Conservation (phyloP, 2,113 vertebrate species). For the Artemisiospiza belli region DNA sequence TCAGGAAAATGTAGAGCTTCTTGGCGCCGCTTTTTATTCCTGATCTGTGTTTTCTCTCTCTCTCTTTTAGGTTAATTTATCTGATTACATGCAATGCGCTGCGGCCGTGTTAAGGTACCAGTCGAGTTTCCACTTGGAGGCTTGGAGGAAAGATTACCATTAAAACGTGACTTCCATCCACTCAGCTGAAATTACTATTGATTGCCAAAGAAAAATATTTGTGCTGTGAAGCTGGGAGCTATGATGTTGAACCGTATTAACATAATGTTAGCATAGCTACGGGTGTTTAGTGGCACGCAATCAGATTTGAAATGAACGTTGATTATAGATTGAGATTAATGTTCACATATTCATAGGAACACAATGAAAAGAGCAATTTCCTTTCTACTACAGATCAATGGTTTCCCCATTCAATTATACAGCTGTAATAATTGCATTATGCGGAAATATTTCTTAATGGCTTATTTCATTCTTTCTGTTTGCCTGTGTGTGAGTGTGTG, state of each 20-base stretch:
- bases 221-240: constrained; percentile 85
- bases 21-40: constrained; percentile 59
- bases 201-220: constrained; percentile 89
- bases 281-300: constrained; percentile 84
- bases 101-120: constrained; percentile 78
- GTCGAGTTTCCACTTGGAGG: constrained; percentile 80
- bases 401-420: constrained; percentile 98
- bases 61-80: constrained; percentile 82
- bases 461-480: constrained; percentile 82
- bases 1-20: constrained; percentile 70
- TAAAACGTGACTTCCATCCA: constrained; percentile 86
- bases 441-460: constrained; percentile 87
- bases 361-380: constrained; percentile 98
- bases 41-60: constrained; percentile 53
- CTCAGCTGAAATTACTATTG: constrained; percentile 88
- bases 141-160: constrained; percentile 82
- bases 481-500: constrained; percentile 38
- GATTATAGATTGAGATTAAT: constrained; percentile 94
- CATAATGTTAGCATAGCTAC: constrained; percentile 85
- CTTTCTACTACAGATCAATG: constrained; percentile 99
- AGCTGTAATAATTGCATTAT: constrained; percentile 97
- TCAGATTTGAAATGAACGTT: constrained; percentile 88
- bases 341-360: constrained; percentile 89
- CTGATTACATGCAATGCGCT: constrained; percentile 75
- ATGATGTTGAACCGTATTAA: constrained; percentile 85